Conservation (phyloP, 2,113 vertebrate genomes). For the Ictidomys tridecemlineatus region DNA sequence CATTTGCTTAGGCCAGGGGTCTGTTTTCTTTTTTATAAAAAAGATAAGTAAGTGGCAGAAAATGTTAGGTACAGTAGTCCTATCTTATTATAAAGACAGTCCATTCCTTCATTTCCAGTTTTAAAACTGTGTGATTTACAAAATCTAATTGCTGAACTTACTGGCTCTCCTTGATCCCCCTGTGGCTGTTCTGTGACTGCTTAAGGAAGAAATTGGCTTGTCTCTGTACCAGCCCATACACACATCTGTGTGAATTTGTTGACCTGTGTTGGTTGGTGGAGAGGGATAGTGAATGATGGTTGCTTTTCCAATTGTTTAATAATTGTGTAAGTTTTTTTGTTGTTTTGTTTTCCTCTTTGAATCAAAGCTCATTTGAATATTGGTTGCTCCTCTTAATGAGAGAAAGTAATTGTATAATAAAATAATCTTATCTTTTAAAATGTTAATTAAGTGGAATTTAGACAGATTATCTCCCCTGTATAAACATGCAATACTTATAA, state of each 20-base stretch:
- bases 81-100: not conserved
- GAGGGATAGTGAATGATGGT: not conserved
- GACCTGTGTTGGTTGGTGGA: not conserved
- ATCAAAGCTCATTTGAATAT: not conserved
- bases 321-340: not conserved
- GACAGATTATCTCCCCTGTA: not conserved
- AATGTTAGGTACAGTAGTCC: not conserved
- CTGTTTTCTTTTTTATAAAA: not conserved
- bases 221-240: not conserved
- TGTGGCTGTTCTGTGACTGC: not conserved
- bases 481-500: not conserved
- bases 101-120: not conserved
- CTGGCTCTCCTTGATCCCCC: not conserved
- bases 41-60: not conserved
- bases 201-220: not conserved
- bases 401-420: not conserved
- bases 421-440: not conserved
- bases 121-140: slow-evolving; percentile 32
- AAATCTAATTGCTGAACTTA: not conserved
- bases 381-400: not conserved
- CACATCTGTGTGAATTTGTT: not conserved
- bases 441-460: slow-evolving; percentile 21
- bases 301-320: not conserved
- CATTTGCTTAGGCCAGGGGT: not conserved
- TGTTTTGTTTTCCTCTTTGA: slow-evolving; percentile 28